Evolutionary conservation across 2,113 vertebrate genomes (phyloP).

Genomic region (Epinephelus lanceolatus): DNA sequence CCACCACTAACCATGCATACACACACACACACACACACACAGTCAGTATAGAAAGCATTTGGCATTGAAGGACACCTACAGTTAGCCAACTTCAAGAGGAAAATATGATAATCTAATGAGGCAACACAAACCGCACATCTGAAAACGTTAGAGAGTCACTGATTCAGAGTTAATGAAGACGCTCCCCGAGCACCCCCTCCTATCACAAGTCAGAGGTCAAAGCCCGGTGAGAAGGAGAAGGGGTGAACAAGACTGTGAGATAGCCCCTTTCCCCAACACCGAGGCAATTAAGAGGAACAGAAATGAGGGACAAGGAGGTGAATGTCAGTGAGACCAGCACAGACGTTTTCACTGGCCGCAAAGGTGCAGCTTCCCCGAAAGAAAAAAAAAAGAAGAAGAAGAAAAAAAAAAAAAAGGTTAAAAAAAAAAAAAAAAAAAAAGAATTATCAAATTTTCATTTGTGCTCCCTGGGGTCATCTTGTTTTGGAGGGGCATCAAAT

Average conservation of each 20-base stretch:
- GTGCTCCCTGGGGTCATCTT: slow-evolving; percentile 92
- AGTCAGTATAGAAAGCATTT: slow-evolving; percentile 15
- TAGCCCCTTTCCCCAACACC: slow-evolving; percentile 70
- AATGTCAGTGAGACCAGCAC: slow-evolving; percentile 80
- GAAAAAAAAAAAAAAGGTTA: neutral
- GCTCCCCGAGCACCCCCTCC: slow-evolving; percentile 67
- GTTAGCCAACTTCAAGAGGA: slow-evolving; percentile 36
- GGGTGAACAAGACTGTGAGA: slow-evolving; percentile 78
- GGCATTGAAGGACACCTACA: slow-evolving; percentile 23
- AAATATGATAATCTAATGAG: slow-evolving; percentile 86
- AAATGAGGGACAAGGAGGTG: slow-evolving; percentile 79
- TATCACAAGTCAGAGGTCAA: slow-evolving; percentile 86
- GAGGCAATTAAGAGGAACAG: slow-evolving; percentile 88
- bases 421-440: slow-evolving; percentile 3
- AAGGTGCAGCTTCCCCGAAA: slow-evolving; percentile 87
- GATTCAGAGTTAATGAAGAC: slow-evolving; percentile 87
- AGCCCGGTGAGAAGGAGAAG: slow-evolving; percentile 81
- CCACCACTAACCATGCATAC: neutral
- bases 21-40: slow-evolving; percentile 10
- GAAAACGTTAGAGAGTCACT: slow-evolving; percentile 84
- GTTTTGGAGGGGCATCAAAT: slow-evolving; percentile 98
- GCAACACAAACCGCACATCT: slow-evolving; percentile 86
- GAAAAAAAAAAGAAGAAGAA: neutral
- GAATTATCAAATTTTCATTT: slow-evolving; percentile 95
- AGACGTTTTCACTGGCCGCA: slow-evolving; percentile 86